Evolutionary conservation across 2,113 vertebrate genomes (phyloP), one percentile per base, ranked within the genome.

Genomic region (Atlantisia rogersi): DNA sequence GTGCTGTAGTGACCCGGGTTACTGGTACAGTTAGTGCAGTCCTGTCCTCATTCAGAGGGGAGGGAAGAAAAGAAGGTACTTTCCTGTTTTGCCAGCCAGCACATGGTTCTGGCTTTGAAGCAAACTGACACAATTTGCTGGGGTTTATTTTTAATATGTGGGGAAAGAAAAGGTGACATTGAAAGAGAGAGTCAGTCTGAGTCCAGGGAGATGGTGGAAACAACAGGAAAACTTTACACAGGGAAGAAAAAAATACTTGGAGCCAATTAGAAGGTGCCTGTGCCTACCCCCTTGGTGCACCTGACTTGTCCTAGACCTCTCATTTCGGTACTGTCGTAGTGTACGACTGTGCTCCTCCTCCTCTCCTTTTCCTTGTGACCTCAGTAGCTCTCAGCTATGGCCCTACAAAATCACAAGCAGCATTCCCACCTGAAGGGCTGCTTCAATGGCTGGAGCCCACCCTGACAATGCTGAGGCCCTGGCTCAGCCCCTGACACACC

Each of bases 361-460:
- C 12, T 50, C 9, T 12, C 59, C 64, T 37, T 8, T 48, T 48
- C 20, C 21, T 48, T 1, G 24, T 42, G 55, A 78, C 48, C 50
- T 26, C 80, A 52, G 15, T 10, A 70, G 48, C 20, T 13, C 37
- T 14, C 0, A 62, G 44, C 46, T 58, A 22, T 35, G 1, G 1
- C 82, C 1, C 1, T 1, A 14, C 31, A 64, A 31, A 9, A 14
- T 2, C 6, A 3, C 3, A 15, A 2, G 9, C 31, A 44, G 22
- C 9, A 0, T 25, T 79, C 69, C 92, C 74, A 29, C 24, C 56
- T 1, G 22, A 35, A 9, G 53, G 4, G 48, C 70, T 78, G 69
- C 28, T 26, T 44, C 4, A 0, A 32, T 40, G 58, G 25, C 7
- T 9, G 50, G n/a, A 10, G 39, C 15, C 59, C 52, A 52, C 53